These are phyloP conservation scores for Sesamia nonagrioides DNA, from an alignment of 1,140 invertebrate species.

Conservation along the genomic window DNA sequence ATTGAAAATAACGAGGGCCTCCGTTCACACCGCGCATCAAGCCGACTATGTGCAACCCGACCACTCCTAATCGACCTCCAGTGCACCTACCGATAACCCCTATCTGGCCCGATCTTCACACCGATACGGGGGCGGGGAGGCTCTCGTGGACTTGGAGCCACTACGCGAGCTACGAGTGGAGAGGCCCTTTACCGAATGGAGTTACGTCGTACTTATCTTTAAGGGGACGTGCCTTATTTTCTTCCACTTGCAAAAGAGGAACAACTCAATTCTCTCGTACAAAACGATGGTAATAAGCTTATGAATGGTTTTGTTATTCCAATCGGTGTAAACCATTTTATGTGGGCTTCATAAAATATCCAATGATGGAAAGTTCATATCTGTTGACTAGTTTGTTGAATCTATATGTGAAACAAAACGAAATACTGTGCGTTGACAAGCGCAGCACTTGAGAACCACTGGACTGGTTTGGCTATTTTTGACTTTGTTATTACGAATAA, in stretches of 20 bases:
- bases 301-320: conserved; percentile 56
- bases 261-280: conserved; percentile 73
- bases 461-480: too few relatives aligned
- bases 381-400: neutral
- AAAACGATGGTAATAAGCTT: conserved; percentile 72
- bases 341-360: conserved; percentile 4
- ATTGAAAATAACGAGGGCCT: conserved; percentile 86
- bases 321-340: conserved; percentile 52
- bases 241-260: conserved; percentile 67
- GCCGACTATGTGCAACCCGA: conserved; percentile 73
- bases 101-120: conserved; percentile 70
- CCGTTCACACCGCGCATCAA: conserved; percentile 79
- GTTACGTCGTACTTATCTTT: conserved; percentile 85
- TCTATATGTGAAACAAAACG: too few relatives aligned
- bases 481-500: too few relatives aligned
- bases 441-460: too few relatives aligned
- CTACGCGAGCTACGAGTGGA: conserved; percentile 73
- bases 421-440: too few relatives aligned
- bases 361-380: neutral
- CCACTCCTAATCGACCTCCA: conserved; percentile 74
- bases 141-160: conserved; percentile 74
- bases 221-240: conserved; percentile 84
- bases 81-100: conserved; percentile 67
- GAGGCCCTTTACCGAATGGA: conserved; percentile 84
- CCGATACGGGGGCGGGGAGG: conserved; percentile 69